A percentile compares a stretch with the other conserved stretches of the same genome.
These are phyloP conservation scores for Epinephelus awoara DNA, from an alignment of 2,797 vertebrate species.

Conservation along the genomic window DNA sequence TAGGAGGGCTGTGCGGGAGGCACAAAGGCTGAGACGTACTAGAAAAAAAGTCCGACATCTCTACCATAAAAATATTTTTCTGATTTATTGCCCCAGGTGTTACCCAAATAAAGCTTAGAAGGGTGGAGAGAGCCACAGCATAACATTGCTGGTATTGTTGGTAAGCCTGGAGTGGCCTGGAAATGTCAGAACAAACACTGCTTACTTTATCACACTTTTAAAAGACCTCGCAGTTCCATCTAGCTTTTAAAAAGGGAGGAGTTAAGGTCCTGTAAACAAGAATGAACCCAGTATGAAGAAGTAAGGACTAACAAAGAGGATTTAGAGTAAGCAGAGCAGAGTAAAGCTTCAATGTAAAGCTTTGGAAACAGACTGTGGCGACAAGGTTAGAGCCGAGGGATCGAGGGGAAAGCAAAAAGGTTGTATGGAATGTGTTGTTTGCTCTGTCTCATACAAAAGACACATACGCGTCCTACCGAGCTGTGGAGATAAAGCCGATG, in stretches of 20 bases:
- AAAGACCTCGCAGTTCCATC: conserved; percentile 24
- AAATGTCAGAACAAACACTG: conserved; percentile 66
- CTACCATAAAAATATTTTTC: conserved; percentile 30
- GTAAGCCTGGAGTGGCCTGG: conserved; percentile 37
- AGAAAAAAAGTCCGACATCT: conserved; percentile 15
- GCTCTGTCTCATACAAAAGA: conserved; percentile 40
- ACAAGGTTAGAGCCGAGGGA: background rate
- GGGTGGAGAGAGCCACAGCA: conserved; percentile 25
- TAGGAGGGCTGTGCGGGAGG: background rate
- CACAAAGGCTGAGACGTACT: conserved; percentile 22
- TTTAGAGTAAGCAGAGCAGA: background rate
- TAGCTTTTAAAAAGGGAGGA: conserved; percentile 22
- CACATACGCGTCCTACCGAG: conserved; percentile 19
- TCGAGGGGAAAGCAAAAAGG: background rate
- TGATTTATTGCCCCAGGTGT: conserved; percentile 65
- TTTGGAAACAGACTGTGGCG: background rate
- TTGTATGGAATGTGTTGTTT: background rate
- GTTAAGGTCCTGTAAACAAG: conserved; percentile 23
- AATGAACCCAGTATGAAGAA: conserved; percentile 9
- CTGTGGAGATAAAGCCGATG: conserved; percentile 36
- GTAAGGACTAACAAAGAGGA: background rate
- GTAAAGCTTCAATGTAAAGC: background rate
- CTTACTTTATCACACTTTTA: conserved; percentile 50
- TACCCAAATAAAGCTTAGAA: conserved; percentile 51
- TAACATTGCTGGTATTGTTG: conserved; percentile 17